A percentile compares a stretch with the other conserved stretches of the same genome.
These are phyloP conservation scores for Gopherus flavomarginatus DNA, from an alignment of 2,113 vertebrate species.

Conservation along the genomic window DNA sequence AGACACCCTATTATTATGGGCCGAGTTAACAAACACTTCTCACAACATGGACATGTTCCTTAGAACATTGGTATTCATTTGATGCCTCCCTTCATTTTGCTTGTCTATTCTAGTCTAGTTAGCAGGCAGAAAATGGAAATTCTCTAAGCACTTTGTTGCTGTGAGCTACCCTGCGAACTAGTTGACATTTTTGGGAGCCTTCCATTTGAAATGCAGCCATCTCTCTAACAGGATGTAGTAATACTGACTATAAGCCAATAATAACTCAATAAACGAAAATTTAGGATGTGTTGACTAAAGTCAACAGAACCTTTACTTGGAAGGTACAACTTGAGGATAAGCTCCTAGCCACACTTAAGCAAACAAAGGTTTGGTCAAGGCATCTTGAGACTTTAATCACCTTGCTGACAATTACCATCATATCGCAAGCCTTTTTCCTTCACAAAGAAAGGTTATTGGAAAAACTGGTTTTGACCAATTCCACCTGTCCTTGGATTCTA, in stretches of 20 bases:
- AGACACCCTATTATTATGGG: not conserved
- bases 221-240: not conserved
- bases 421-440: not conserved
- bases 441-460: not conserved
- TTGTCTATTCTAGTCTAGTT: not conserved
- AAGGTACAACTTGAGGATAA: not conserved
- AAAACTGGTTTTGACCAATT: slow-evolving; percentile 26
- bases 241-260: fast-evolving
- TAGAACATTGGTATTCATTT: not conserved
- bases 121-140: not conserved
- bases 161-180: not conserved
- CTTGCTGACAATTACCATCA: not conserved
- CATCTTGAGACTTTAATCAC: not conserved
- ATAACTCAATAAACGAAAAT: not conserved
- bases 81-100: not conserved
- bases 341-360: not conserved
- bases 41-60: not conserved
- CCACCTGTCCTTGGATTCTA: slow-evolving; percentile 23
- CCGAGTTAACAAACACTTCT: not conserved
- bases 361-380: not conserved
- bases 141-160: not conserved
- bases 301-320: not conserved
- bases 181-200: not conserved
- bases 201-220: not conserved
- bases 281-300: not conserved